Evolutionary conservation across 1,140 invertebrate genomes (phyloP), one percentile per base, ranked within the genome.

Genomic region (Drosophila nannoptera): DNA sequence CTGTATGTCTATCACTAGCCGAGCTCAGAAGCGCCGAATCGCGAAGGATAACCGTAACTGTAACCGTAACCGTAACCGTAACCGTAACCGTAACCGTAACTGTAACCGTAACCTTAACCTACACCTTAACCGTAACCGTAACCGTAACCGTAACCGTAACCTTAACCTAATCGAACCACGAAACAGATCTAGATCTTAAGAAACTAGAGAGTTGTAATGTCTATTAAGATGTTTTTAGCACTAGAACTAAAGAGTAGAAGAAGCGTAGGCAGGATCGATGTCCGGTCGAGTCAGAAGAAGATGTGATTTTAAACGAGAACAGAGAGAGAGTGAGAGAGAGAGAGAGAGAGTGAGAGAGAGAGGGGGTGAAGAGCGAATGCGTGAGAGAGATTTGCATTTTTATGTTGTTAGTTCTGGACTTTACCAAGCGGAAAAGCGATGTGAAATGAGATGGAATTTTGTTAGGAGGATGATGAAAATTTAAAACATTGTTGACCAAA

Each of bases 401-500:
- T 86, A 46, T 74, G 77, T 81, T 86, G 81, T 86, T 81, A 71
- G 63, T 77, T 74, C 69, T 22, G 22, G 22, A 22, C 61, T 69
- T 86, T 84, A 70, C 62, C 45, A 59, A 40, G 54, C 0, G 40
- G 40, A 60, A 68, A 68, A 71, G 61, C 42, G 22, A 38, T 33
- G 49, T 61, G 45, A 63, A 22, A 42, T 14, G 72, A 77, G 59
- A 50, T 38, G 45, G 45, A 49, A 32, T 68, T 68, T 66, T 67
- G 55, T 63, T 69, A 70, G 36, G 14, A 76, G 69, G 45, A 58
- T 71, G 67, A 69, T 66, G 69, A 75, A 75, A 69, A 60, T 73
- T 72, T 71, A 87, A 58, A 76, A 77, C 61, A 73, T 87, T 87
- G 84, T 87, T 87, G 84, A 87, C 84, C 84, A 87, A 87, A 59